Evolutionary conservation across 2,797 vertebrate species (phyloP), one percentile per base, ranked within the genome.

Genomic region (Trachops cirrhosus): DNA sequence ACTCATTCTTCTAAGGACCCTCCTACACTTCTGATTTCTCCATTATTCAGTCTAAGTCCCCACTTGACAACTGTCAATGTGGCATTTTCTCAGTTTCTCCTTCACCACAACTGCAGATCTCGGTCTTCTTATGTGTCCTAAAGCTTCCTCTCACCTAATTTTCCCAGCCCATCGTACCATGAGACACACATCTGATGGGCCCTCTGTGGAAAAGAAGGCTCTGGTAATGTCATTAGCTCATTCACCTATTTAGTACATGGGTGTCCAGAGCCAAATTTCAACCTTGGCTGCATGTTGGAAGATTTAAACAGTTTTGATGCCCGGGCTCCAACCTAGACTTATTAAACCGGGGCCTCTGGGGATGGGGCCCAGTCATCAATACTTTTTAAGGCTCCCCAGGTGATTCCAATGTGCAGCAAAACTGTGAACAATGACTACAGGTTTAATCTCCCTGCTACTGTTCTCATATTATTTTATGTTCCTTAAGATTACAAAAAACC

Each of bases 1-100:
- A 68, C 9, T 48, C 3, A 24, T 70, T 34, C 46, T 91, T 64
- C 24, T 50, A 44, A 46, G n/a, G 64, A 52, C 18, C 79, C 21
- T 44, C 18, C 34, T 10, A 8, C 1, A 34, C 37, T 32, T 80
- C 75, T 93, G 16, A 29, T 73, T 41, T 15, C 19, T 80, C 15
- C 22, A 6, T 48, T 52, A 79, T 82, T 44, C 71, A 68, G 19
- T 46, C 29, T 44, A n/a, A 68, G 41, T 91, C 21, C n/a, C 8
- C 41, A 79, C 41, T 64, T 77, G 37, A 68, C 14, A 91, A 48
- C 32, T 44, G 22, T 78, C 39, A 57, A 39, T 0, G 0, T 64
- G 26, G 37, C 39, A 75, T 90, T 64, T 83, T 93, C 88, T 96
- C n/a, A 62, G 54, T 80, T 95, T 87, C 86, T 94, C 44, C 91